Percentiles rank a stretch among this genome's conserved stretches.
Conservation (phyloP, 64 coral and sea anemone species). For the Pachyseris speciosa region DNA sequence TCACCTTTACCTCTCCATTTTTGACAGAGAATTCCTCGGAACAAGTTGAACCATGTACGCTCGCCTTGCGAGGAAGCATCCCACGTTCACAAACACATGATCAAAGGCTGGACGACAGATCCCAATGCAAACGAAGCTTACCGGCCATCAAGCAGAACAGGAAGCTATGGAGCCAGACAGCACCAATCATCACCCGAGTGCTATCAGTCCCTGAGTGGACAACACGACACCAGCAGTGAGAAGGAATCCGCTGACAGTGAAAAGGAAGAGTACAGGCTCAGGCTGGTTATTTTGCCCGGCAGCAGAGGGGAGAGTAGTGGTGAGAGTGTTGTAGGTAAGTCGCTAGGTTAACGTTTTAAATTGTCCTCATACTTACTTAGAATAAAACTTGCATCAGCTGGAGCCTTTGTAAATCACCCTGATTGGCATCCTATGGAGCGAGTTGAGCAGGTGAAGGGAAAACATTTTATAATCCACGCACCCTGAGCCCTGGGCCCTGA, state of each 20-base stretch:
- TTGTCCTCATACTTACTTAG: no score
- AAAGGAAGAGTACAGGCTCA: constrained; percentile 17
- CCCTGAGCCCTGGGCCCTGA: no score
- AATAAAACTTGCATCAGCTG: no score
- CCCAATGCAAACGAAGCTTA: constrained; percentile 73
- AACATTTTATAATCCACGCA: no score
- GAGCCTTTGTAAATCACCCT: no score
- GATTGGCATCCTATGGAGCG: no score
- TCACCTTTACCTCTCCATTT: neutral
- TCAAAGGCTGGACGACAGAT: constrained; percentile 93
- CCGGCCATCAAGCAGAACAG: neutral
- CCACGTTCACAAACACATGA: constrained; percentile 84
- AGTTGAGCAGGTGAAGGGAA: no score
- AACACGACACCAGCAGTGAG: neutral
- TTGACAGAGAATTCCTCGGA: constrained; percentile 78
- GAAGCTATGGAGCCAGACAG: neutral
- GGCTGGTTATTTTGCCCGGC: constrained; percentile 26
- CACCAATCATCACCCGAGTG: neutral
- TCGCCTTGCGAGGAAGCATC: constrained; percentile 74
- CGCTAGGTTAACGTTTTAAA: neutral
- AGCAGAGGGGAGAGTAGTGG: neutral
- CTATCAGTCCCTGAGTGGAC: neutral
- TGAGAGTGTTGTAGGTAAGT: neutral
- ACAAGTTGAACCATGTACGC: neutral
- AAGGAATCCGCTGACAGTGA: neutral